Base-by-base conservation (phyloP, 2,888 invertebrate genomes). In the Scrobipalpa costella region DNA sequence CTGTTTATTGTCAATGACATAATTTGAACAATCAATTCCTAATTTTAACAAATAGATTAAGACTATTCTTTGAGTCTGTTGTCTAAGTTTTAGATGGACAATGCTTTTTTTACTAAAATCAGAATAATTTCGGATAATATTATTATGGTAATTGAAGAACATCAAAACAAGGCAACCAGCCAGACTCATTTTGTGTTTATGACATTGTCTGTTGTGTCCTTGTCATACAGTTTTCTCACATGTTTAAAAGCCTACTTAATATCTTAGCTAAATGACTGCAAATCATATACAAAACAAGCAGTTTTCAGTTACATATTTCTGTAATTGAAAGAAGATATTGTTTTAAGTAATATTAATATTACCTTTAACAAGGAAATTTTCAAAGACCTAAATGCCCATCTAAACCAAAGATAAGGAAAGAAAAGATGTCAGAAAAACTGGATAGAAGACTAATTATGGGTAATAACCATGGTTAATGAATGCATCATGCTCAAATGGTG, bases 1-100 rank as follows among this genome's bases (percentile, higher is more conserved):
- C 44, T 21, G 64, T 67, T 65, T 66, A 64, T 49, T 68, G 34
- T 52, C n/a, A 49, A 59, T 70, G 67, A 67, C 63, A 73, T 71
- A 67, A 71, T 66, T 63, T 13, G n/a, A 17, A 27, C 59, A 27
- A 40, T 17, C 3, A 11, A 19, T 36, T 55, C 11, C 34, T n/a
- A 11, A 17, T 7, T 50, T 19, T 50, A 6, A 15, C n/a, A 44
- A 44, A 15, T 44, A 5, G n/a, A 44, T 15, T 15, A n/a, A 44
- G n/a, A n/a, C 11, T 13, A 44, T 15, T 40, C 6, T 9, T 44
- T 50, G 27, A 27, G 27, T 27, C 27, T 17, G 50, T 50, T 17
- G 49, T 2, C 2, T 15, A 17, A 19, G 19, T 6, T 19, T 50
- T 8, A 49, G 49, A 2, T 8, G 19, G 27, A 27, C 27, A 27